phyloP scores from a whole-genome alignment of 2,888 invertebrate species.

The Dione juno region DNA sequence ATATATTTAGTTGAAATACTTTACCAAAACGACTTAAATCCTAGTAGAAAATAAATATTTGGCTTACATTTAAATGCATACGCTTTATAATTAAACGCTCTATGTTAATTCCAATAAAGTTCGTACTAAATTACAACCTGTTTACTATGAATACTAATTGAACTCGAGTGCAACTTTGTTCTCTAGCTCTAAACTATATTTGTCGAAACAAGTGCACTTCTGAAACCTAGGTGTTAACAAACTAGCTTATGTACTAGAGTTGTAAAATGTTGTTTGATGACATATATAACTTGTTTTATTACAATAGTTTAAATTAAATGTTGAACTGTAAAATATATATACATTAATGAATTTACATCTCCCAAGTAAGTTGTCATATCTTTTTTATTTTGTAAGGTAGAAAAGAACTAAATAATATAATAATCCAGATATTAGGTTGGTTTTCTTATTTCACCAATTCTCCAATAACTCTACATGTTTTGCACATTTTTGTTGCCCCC shows the following conservation, averaged over 20 bases:
- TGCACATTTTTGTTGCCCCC: too few relatives aligned
- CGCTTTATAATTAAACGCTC: neutral
- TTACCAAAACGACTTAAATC: too few relatives aligned
- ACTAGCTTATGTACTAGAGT: slow-evolving; percentile 1
- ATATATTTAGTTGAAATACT: too few relatives aligned
- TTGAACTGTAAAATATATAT: too few relatives aligned
- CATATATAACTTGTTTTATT: neutral
- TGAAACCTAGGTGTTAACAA: slow-evolving; percentile 14
- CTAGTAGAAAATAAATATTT: neutral
- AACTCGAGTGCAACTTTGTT: slow-evolving; percentile 14
- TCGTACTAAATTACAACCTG: slow-evolving; percentile 9
- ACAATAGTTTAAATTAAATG: too few relatives aligned
- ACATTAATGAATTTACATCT: too few relatives aligned
- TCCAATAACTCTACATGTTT: too few relatives aligned
- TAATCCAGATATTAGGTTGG: too few relatives aligned
- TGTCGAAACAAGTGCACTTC: slow-evolving; percentile 12
- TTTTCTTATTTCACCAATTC: too few relatives aligned
- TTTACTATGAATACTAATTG: slow-evolving; percentile 15
- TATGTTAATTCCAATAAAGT: slow-evolving; percentile 9
- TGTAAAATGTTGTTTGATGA: neutral
- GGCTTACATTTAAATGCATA: neutral
- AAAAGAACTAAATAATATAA: too few relatives aligned
- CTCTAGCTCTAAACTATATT: slow-evolving; percentile 12
- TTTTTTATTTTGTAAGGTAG: too few relatives aligned
- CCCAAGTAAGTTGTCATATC: too few relatives aligned